These are phyloP conservation scores for Drosophila nasuta DNA, from an alignment of 1,140 invertebrate genomes.

Conservation along the genomic window DNA sequence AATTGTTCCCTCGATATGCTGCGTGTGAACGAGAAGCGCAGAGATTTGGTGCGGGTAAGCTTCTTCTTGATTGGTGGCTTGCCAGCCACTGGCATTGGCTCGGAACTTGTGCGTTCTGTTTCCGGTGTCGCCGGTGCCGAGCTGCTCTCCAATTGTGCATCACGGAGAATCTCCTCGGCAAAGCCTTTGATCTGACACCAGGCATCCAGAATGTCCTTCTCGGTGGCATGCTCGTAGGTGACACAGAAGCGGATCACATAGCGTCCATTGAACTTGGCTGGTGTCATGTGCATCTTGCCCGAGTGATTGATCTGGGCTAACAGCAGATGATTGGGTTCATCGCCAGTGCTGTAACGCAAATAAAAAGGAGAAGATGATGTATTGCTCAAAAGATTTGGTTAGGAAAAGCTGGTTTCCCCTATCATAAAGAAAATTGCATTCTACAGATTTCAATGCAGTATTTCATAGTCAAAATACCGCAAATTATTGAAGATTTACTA, in stretches of 20 bases:
- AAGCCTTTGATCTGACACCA: conserved; percentile 90
- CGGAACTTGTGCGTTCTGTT: conserved; percentile 69
- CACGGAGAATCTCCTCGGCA: conserved; percentile 88
- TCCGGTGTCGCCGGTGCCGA: conserved; percentile 71
- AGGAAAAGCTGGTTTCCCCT: too few relatives aligned
- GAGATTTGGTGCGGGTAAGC: conserved; percentile 86
- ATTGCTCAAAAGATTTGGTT: not conserved
- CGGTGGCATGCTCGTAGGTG: conserved; percentile 91
- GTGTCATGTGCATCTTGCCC: conserved; percentile 96
- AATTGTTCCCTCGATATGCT: conserved; percentile 88
- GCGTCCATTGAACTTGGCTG: conserved; percentile 91
- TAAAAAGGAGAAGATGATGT: not conserved
- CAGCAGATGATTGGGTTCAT: conserved; percentile 85
- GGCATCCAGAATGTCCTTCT: conserved; percentile 92
- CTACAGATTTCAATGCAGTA: too few relatives aligned
- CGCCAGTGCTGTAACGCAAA: conserved; percentile 48
- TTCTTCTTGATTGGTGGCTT: conserved; percentile 85
- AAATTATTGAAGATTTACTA: too few relatives aligned
- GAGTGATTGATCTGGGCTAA: conserved; percentile 94
- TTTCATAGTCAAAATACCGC: too few relatives aligned
- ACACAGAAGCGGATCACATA: conserved; percentile 95
- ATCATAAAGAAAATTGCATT: too few relatives aligned
- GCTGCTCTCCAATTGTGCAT: conserved; percentile 74
- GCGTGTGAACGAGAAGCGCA: conserved; percentile 89
- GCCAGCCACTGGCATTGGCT: conserved; percentile 81